phyloP scores from a whole-genome alignment of 2,888 invertebrate species.

The Onthophagus sagittarius region DNA sequence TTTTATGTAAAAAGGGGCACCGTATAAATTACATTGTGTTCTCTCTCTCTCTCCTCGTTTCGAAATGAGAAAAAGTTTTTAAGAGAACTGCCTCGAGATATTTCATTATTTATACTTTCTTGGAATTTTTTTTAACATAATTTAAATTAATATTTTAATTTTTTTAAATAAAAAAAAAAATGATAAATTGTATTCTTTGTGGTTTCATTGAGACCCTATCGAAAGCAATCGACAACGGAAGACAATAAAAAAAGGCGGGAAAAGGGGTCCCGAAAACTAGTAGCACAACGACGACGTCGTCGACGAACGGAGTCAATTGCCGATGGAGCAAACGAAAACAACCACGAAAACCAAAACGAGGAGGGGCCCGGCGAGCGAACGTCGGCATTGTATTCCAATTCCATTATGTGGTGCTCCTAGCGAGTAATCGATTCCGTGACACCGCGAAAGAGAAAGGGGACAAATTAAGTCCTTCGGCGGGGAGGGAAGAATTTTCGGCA shows the following conservation, averaged over 20 bases:
- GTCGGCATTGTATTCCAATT: conserved; percentile 2
- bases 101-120: neutral
- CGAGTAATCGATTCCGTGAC: conserved; percentile 4
- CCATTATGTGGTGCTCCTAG: conserved; percentile 3
- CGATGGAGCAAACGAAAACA: neutral
- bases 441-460: neutral
- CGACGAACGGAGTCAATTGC: neutral
- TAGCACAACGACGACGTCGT: neutral
- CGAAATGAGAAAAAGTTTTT: neutral
- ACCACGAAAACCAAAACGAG: neutral
- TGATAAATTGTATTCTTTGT: neutral
- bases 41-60: neutral
- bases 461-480: neutral
- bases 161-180: too few relatives aligned
- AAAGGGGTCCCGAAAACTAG: neutral
- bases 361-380: neutral
- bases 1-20: conserved; percentile 4
- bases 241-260: neutral
- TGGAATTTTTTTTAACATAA: neutral
- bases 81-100: neutral
- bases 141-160: too few relatives aligned
- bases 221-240: neutral
- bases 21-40: neutral
- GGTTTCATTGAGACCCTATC: neutral
- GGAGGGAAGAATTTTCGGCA: neutral